Percentiles rank a stretch among this genome's conserved stretches.
Evolutionary conservation across 1,140 invertebrate species (phyloP).

Genomic region (Apis florea): DNA sequence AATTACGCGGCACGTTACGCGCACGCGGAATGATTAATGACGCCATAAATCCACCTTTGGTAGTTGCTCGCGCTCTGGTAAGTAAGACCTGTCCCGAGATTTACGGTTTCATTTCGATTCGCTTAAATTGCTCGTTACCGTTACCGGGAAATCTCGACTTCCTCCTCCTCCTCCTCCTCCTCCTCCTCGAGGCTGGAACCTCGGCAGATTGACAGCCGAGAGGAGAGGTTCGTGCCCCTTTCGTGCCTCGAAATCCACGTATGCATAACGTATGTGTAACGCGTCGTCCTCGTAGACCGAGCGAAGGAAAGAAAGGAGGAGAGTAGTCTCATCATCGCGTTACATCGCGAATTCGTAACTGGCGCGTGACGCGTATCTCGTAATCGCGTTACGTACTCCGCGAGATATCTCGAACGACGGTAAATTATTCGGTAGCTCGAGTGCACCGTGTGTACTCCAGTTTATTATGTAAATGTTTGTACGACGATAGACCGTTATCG

Average conservation of each 20-base stretch:
- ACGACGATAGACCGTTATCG: conserved; percentile 71
- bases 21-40: conserved; percentile 59
- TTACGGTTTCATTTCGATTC: conserved; percentile 58
- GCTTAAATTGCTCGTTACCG: conserved; percentile 49
- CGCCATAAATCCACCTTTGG: conserved; percentile 63
- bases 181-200: not conserved
- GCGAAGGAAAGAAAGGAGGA: too few species aligned
- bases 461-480: conserved; percentile 77
- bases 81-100: conserved; percentile 54
- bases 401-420: conserved; percentile 60
- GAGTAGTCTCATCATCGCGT: not conserved
- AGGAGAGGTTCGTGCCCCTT: not conserved
- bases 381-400: conserved; percentile 43
- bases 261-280: not conserved
- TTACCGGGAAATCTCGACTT: conserved; percentile 26
- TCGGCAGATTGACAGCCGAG: not conserved
- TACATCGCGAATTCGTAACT: conserved; percentile 15
- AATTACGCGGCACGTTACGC: conserved; percentile 62
- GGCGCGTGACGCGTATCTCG: conserved; percentile 18
- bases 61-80: conserved; percentile 48
- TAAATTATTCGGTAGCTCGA: conserved; percentile 73
- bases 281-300: too few species aligned
- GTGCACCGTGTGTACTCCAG: conserved; percentile 61
- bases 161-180: too few species aligned
- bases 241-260: not conserved